Evolutionary conservation across 1,140 invertebrate genomes (phyloP).

Genomic region (Papilio xuthus): DNA sequence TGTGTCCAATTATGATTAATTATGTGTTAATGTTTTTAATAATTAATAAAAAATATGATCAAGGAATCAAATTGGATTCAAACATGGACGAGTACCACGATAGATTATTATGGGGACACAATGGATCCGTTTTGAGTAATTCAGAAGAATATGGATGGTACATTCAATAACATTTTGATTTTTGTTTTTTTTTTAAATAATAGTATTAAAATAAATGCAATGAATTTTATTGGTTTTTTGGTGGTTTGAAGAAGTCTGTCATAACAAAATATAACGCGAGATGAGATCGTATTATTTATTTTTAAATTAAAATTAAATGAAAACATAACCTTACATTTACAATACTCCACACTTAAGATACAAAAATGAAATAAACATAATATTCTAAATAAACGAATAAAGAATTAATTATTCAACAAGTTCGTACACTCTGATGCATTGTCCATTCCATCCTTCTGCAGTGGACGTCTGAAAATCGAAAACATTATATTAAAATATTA

Average conservation of each 20-base stretch:
- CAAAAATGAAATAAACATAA: neutral
- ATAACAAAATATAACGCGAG: neutral
- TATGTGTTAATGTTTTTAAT: constrained; percentile 41
- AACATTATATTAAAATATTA: constrained; percentile 32
- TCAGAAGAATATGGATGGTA: constrained; percentile 25
- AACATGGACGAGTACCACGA: constrained; percentile 17
- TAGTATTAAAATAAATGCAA: neutral
- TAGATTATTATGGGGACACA: constrained; percentile 41
- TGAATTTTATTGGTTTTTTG: neutral
- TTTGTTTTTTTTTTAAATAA: neutral
- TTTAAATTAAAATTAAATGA: neutral
- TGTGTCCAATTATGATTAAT: constrained; percentile 39
- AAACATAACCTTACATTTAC: neutral
- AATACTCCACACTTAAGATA: neutral
- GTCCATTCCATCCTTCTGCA: constrained; percentile 64
- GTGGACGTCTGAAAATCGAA: constrained; percentile 63
- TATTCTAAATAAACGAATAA: constrained; percentile 8
- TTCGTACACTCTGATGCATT: constrained; percentile 61
- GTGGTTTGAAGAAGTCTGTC: neutral
- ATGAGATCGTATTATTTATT: neutral
- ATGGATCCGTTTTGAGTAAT: constrained; percentile 30
- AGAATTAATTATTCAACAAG: constrained; percentile 46
- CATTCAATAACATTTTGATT: neutral
- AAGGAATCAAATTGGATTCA: constrained; percentile 39
- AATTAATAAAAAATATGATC: constrained; percentile 40